Conservation (phyloP, 2,797 vertebrate species). For the Heliangelus exortis region DNA sequence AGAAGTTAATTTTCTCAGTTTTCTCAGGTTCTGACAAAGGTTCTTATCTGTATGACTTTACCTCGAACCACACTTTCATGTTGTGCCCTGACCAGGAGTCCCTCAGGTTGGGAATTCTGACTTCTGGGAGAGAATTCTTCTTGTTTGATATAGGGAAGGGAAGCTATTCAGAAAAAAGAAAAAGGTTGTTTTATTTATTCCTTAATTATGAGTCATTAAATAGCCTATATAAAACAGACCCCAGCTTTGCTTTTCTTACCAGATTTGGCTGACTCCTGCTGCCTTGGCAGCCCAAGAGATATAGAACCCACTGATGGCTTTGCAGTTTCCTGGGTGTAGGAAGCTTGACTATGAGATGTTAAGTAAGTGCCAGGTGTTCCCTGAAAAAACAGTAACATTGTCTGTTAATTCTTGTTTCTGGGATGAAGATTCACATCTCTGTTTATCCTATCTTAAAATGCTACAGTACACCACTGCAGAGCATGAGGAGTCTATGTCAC, state of each 20-base stretch:
- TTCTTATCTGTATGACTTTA: constrained; percentile 56
- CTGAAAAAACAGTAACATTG: constrained; percentile 73
- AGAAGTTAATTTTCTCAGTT: not conserved
- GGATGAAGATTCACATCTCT: not conserved
- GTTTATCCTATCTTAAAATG: not conserved
- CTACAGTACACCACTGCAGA: not conserved
- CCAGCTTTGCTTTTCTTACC: constrained; percentile 78
- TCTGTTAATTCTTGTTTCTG: not conserved
- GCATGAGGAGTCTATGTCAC: not conserved
- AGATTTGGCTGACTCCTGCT: constrained; percentile 91
- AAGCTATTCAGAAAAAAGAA: constrained; percentile 45
- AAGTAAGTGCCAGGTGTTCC: constrained; percentile 97
- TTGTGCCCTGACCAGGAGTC: constrained; percentile 86
- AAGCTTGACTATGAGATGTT: constrained; percentile 88
- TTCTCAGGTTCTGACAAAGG: not conserved
- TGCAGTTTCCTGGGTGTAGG: constrained; percentile 88
- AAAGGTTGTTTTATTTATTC: not conserved
- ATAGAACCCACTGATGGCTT: constrained; percentile 95
- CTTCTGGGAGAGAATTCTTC: constrained; percentile 89
- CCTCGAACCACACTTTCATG: constrained; percentile 90
- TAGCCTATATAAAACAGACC: not conserved
- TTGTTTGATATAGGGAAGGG: constrained; percentile 87
- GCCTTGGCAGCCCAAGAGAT: constrained; percentile 93
- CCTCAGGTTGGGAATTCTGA: constrained; percentile 85
- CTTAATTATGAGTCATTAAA: not conserved